Base-by-base conservation (phyloP, 2,888 invertebrate genomes). In the Panorpa germanica region DNA sequence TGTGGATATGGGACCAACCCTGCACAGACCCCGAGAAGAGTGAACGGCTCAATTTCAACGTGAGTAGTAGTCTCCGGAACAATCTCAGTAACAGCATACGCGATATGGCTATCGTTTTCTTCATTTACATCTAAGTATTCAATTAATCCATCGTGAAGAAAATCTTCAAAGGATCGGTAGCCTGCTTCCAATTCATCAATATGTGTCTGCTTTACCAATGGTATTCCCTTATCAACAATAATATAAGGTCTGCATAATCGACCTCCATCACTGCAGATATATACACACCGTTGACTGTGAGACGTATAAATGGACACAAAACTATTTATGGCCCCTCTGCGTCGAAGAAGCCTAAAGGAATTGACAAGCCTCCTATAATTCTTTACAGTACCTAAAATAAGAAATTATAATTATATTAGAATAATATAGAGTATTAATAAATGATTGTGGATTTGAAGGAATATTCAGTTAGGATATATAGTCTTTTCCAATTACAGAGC, bases 121-220 rank as follows among this genome's bases (percentile, higher is more conserved):
- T 98, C 98, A 49, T 98, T 98, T 2, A 98, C 98, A 57, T 99
- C 98, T 37, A 98, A 60, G 53, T 90, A 98, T 49, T 98, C 98
- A 24, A 98, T 77, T 3, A 93, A 57, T 9, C 90, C 96, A 44
- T 88, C 83, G 40, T 76, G 70, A 4, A 99, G 52, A 45, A 96
- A 93, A 50, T 95, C 91, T 49, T 93, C 83, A 44, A 88, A 88
- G 36, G 67, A 75, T 34, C 72, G 65, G 3, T 81, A 63, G 2
- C 80, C 78, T 36, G 70, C 65, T 37, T 76, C 72, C 12, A 93
- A 56, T 44, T 86, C 77, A 36, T 76, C 65, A 31, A 98, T 73
- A 47, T 95, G 91, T 9, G 63, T 53, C 36, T 75, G 66, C 26
- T 69, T 70, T 1, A 98, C 77, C 25, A 78, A 57, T 0, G 90